Base-by-base conservation (phyloP, 2,888 invertebrate genomes). In the Oscheius onirici region DNA sequence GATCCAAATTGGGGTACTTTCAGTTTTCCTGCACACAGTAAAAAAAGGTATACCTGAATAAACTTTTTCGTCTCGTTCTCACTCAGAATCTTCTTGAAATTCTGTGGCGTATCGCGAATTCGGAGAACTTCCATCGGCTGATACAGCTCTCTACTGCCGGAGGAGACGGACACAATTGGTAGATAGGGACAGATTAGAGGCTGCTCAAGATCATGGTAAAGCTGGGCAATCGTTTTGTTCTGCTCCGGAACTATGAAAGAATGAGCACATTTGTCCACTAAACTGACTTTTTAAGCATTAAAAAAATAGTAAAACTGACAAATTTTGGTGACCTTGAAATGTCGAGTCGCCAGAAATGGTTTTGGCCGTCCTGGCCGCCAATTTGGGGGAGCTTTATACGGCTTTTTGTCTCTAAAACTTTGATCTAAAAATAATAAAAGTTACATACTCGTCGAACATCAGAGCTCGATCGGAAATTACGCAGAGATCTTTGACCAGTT, bases 111-210 rank as follows among this genome's bases (percentile, higher is more conserved):
- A 13, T 68, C 66, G 20, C 52, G 66, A 2, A 54, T 22, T 8
- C 6, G 17, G 15, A 66, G 43, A 41, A 61, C 46, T 28, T 63
- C 63, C 63, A 63, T 49, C 22, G 63, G 63, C n/a, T 28, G 63
- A 74, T 65, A 0, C 17, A 34, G 60, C 22, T 63, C 54, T 0
- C 40, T 69, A 11, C 51, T 63, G 8, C 74, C 77, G 3, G 51
- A 43, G 22, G 73, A 69, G 11, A 76, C 76, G 1, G 40, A 13
- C 3, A 71, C 70, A 1, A 79, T 22, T 26, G 76, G 79, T 0
- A 79, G 55, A 20, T 69, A 40, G 0, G 76, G 79, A 51, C 13
- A 66, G 11, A 28, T 52, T 6, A 34, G 17, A 22, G 60, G 13
- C 24, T 5, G 3, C 1, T 20, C 6, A 10, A 6, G 3, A 54